Base-by-base conservation (phyloP, 2,113 vertebrate species). In the Gavia stellata region DNA sequence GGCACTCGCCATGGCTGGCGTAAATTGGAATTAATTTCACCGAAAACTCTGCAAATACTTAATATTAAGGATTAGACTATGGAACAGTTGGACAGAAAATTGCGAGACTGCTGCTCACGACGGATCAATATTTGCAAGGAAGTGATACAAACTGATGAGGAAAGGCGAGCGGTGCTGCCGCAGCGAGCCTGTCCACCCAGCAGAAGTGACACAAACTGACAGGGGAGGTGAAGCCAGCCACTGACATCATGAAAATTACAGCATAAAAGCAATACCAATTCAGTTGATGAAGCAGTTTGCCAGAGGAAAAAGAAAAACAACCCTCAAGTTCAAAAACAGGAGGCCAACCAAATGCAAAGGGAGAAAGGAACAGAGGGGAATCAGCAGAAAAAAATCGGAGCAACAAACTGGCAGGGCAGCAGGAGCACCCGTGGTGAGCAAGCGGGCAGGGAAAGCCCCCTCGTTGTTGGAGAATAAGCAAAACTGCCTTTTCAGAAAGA, bases 1-100 rank as follows among this genome's bases (percentile, higher is more conserved):
- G 29, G 44, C 52, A 9, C 58, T 21, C 3, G 0, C 45, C 28
- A 0, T 0, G 9, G 14, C 29, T 3, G 45, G 7, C 0, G 3
- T 25, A 6, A 66, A 47, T 0, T 5, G 61, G 59, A 20, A 34
- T 2, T 44, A 11, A 20, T 3, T 28, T 4, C 59, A 14, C 68
- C 4, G 40, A 20, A 20, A 83, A 16, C 44, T 7, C 31, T 33
- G 25, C 44, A 73, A 29, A 86, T 4, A 7, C n/a, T 53, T 29
- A 5, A 1, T 1, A 4, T 12, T 33, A 36, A 36, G 36, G 71
- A 56, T 47, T 14, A 33, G 52, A 47, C 42, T 24, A 5, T 36
- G 45, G 70, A 80, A 33, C 15, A 81, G 29, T 3, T 34, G 45
- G 47, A 34, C 20, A 62, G 50, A 68, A 38, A 52, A 70, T 1